phyloP scores from a whole-genome alignment of 1,140 invertebrate species.

The Bombus sylvicola region DNA sequence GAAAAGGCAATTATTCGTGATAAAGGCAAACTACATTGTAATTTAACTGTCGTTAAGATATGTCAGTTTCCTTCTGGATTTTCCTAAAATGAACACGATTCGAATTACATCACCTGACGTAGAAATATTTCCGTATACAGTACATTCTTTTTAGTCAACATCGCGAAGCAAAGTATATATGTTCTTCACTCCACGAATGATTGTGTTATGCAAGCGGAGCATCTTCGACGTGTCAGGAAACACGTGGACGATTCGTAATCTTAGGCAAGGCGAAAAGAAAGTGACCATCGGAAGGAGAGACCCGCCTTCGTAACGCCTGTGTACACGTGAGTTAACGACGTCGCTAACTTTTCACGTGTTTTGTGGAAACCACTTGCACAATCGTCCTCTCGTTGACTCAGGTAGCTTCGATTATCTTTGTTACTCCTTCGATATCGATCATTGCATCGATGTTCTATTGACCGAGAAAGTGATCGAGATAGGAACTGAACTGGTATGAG shows the following conservation, averaged over 20 bases:
- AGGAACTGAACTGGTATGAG: background rate
- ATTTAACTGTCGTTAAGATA: background rate
- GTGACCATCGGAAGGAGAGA: constrained; percentile 72
- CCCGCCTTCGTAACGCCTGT: constrained; percentile 62
- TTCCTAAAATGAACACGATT: background rate
- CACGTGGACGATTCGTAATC: constrained; percentile 70
- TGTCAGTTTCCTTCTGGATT: background rate
- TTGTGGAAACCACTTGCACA: constrained; percentile 60
- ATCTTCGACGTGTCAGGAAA: constrained; percentile 67
- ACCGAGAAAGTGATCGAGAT: background rate
- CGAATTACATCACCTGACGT: background rate
- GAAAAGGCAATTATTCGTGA: background rate
- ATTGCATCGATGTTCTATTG: background rate
- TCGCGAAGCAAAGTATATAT: too few relatives aligned
- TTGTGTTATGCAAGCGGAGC: constrained; percentile 41
- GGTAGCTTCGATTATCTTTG: constrained; percentile 19
- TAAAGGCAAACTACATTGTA: background rate
- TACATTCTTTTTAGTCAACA: background rate
- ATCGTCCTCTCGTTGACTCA: constrained; percentile 59
- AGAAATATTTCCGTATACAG: background rate
- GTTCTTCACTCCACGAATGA: background rate
- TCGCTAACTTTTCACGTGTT: constrained; percentile 67
- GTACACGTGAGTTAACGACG: constrained; percentile 67
- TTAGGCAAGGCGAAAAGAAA: constrained; percentile 76
- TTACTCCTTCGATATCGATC: constrained; percentile 2